Percentiles rank a stretch among this genome's conserved stretches.
Evolutionary conservation across 2,888 invertebrate species (phyloP).

Genomic region (Sminthurinus aureus): DNA sequence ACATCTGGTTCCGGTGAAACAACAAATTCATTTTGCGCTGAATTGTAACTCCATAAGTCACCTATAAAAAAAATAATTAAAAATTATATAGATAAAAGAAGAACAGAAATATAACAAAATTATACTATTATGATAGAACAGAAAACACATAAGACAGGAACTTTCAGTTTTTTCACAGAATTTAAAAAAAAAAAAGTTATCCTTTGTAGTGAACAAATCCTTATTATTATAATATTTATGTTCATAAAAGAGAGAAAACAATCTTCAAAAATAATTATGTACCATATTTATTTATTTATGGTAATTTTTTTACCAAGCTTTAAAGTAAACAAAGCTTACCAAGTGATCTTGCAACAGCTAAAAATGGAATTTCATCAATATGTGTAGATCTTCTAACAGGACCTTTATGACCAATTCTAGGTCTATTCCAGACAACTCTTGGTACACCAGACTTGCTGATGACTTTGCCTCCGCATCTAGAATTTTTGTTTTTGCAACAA

Average conservation of each 20-base stretch:
- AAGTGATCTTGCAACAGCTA: slow-evolving; percentile 94
- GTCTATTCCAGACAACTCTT: slow-evolving; percentile 96
- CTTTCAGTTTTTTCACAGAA: too few relatives aligned
- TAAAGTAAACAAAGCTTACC: slow-evolving; percentile 65
- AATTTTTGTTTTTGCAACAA: too few relatives aligned
- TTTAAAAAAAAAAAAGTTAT: too few relatives aligned
- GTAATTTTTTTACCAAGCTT: not conserved
- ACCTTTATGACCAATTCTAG: slow-evolving; percentile 81
- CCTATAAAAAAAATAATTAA: slow-evolving; percentile 65
- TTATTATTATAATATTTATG: too few relatives aligned
- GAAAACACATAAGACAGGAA: too few relatives aligned
- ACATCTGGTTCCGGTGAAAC: slow-evolving; percentile 99
- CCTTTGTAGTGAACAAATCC: too few relatives aligned
- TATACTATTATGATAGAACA: too few relatives aligned
- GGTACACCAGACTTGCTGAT: slow-evolving; percentile 84
- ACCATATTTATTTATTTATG: too few relatives aligned
- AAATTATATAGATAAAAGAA: not conserved
- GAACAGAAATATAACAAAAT: too few relatives aligned
- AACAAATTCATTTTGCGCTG: slow-evolving; percentile 86
- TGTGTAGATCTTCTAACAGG: slow-evolving; percentile 89
- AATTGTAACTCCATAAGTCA: slow-evolving; percentile 98
- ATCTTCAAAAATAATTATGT: not conserved
- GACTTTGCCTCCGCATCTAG: slow-evolving; percentile 64
- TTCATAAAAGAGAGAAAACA: not conserved
- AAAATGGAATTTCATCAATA: slow-evolving; percentile 92